Evolutionary conservation across 2,797 vertebrate genomes (phyloP), one percentile per base, ranked within the genome.

Genomic region (Takifugu rubripes): DNA sequence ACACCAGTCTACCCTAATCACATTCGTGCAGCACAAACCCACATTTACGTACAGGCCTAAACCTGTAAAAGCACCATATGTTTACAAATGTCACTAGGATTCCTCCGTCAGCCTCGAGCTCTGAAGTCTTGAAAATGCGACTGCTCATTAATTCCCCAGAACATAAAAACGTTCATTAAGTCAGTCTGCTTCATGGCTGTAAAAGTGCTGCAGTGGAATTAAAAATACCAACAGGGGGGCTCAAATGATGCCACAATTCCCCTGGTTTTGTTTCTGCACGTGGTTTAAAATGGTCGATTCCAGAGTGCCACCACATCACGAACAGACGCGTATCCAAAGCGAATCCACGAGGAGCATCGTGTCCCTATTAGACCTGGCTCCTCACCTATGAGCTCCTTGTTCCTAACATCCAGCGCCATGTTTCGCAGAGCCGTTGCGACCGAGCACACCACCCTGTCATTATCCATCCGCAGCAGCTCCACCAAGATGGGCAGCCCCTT

Each of bases 401-500:
- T 99, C 54, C 96, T 91, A 14, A 98, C 93, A 4, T 98, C 96
- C 52, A 99, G 68, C 0, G 97, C 96, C 97, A 99, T 98, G 81
- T 99, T 99, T 78, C 97, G 92, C 54, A 99, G 82, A 43, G 97
- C 96, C 0, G 96, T 98, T 5, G 97, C 96, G 33, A 99, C 95
- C 0, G 96, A 97, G 42, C 95, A 97, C 70, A 99, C 97, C 60
- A 99, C 96, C 47, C 96, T 88, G 73, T 99, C 96, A 0, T 97
- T 98, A 69, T 99, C 97, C 96, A 98, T 98, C 66, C 97, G 88
- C 78, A 99, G 88, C 74, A 99, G 92, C 75, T 99, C 97, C 78
- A 99, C 97, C 0, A 99, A 93, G 85, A 99, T 98, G 26, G 96
- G 97, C 54, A 99, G 92, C 7, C 97, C 97, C 71, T 99, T 99